These are phyloP conservation scores for Matsumyia berberina DNA, from an alignment of 2,888 invertebrate species.

Conservation along the genomic window DNA sequence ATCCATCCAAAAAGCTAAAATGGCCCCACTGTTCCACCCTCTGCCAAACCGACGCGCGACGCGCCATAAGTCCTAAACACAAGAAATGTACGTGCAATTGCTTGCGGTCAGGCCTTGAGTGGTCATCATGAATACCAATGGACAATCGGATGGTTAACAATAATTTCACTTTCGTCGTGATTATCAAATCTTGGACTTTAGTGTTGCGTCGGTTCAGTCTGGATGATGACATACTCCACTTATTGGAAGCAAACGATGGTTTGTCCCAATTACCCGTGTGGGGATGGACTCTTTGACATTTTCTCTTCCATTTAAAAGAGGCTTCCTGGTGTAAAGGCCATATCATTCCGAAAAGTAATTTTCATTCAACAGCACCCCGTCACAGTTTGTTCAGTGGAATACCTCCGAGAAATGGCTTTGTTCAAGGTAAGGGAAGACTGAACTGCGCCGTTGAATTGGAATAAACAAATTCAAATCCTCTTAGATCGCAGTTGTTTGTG, in stretches of 20 bases:
- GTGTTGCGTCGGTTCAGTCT: slow-evolving; percentile 39
- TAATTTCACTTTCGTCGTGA: slow-evolving; percentile 70
- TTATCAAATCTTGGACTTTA: slow-evolving; percentile 60
- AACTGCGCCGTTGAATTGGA: not conserved
- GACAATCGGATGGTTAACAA: slow-evolving; percentile 23
- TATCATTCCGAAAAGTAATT: slow-evolving; percentile 47
- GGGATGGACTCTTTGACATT: slow-evolving; percentile 23
- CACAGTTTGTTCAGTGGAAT: not conserved
- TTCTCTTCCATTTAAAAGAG: slow-evolving; percentile 70
- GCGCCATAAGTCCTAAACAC: slow-evolving; percentile 33
- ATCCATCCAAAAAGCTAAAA: not conserved
- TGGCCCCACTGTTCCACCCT: slow-evolving; percentile 45
- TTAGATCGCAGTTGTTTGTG: slow-evolving; percentile 53
- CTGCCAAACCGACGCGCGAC: slow-evolving; percentile 33
- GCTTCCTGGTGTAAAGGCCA: slow-evolving; percentile 19
- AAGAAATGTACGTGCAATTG: slow-evolving; percentile 54
- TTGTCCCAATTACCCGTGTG: slow-evolving; percentile 58
- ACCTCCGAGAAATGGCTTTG: slow-evolving; percentile 38
- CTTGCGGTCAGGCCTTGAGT: slow-evolving; percentile 52
- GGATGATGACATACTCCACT: slow-evolving; percentile 63
- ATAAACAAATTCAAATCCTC: not conserved
- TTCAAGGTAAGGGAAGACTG: slow-evolving; percentile 47
- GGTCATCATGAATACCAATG: slow-evolving; percentile 63
- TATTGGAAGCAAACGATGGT: slow-evolving; percentile 46
- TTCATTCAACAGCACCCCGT: slow-evolving; percentile 27